phyloP scores from a whole-genome alignment of 2,797 vertebrate species.

The Danio kyathit region DNA sequence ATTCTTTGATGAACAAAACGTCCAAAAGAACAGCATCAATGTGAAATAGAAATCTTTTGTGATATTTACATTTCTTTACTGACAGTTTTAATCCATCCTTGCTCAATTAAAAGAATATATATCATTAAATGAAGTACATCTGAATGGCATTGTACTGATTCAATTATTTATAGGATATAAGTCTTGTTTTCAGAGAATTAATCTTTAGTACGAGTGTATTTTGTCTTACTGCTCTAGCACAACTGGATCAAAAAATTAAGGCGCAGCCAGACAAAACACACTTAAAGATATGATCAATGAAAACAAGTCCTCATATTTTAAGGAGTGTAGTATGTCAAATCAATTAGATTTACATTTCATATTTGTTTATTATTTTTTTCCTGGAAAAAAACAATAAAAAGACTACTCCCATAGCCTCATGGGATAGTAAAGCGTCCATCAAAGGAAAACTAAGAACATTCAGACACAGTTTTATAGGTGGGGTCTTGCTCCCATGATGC shows the following conservation, averaged over 20 bases:
- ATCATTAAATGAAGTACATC: no score
- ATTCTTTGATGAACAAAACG: no score
- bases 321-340: not conserved
- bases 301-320: not conserved
- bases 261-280: conserved; percentile 4
- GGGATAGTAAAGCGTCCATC: not conserved
- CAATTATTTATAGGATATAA: not conserved
- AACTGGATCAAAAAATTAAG: not conserved
- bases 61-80: no score
- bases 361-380: conserved; percentile 10
- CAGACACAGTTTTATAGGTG: not conserved
- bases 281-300: conserved; percentile 1
- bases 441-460: conserved; percentile 12
- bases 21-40: no score
- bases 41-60: no score
- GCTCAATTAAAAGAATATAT: no score
- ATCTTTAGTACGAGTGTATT: not conserved
- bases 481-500: conserved; percentile 16
- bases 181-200: not conserved
- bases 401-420: not conserved
- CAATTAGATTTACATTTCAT: not conserved
- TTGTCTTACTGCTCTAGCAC: not conserved
- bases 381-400: not conserved
- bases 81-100: no score
- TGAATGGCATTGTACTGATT: not conserved